Percentiles rank a stretch among this genome's conserved stretches.
Evolutionary conservation across 2,797 vertebrate genomes (phyloP).

Genomic region (Acipenser oxyrinchus): DNA sequence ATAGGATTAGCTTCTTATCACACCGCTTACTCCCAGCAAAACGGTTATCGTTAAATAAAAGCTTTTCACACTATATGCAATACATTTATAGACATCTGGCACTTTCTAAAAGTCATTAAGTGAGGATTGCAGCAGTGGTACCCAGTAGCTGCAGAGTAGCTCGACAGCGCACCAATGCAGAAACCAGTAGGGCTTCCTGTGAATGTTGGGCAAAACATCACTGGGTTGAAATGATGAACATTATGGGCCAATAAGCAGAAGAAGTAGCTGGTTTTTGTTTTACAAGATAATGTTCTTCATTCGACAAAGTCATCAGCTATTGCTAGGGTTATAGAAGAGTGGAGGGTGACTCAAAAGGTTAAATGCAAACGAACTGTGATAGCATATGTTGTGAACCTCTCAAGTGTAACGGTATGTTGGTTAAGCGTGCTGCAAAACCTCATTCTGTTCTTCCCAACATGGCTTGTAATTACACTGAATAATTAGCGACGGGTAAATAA

Average conservation of each 20-base stretch:
- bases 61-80: not conserved
- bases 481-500: constrained; percentile 22
- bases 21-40: too few species aligned
- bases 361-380: too few species aligned
- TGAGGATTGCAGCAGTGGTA: not conserved
- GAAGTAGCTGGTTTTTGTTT: too few species aligned
- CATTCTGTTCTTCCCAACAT: too few species aligned
- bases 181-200: not conserved
- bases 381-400: too few species aligned
- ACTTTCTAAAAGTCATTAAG: not conserved
- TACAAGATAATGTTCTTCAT: too few species aligned
- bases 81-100: constrained; percentile 3
- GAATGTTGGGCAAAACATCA: not conserved
- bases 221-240: not conserved
- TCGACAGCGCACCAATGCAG: not conserved
- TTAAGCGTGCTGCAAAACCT: constrained; percentile 9
- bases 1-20: too few species aligned
- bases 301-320: too few species aligned
- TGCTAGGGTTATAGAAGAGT: too few species aligned
- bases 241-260: not conserved
- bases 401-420: not conserved
- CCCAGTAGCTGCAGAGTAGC: not conserved
- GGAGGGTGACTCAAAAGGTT: too few species aligned
- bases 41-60: too few species aligned
- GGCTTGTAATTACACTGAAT: constrained; percentile 25